phyloP scores from a whole-genome alignment of 1,140 invertebrate genomes.

The Caenorhabditis remanei region DNA sequence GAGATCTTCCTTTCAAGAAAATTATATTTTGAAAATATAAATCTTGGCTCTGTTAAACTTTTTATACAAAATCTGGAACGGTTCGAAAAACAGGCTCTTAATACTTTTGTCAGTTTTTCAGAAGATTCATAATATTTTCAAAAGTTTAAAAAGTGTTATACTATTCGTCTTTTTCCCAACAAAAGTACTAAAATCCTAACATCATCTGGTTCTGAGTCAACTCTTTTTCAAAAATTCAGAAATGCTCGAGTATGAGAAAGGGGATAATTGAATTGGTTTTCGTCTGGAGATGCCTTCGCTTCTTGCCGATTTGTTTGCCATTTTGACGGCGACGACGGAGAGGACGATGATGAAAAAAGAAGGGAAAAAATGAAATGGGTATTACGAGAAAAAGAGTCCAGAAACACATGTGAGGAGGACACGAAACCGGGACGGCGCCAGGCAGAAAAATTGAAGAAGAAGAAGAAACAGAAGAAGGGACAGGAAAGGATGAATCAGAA shows the following conservation, averaged over 20 bases:
- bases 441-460: neutral
- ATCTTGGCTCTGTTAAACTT: no score
- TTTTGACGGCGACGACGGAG: conserved; percentile 25
- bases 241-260: conserved; percentile 3
- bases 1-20: no score
- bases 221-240: conserved; percentile 4
- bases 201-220: neutral
- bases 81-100: no score
- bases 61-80: no score
- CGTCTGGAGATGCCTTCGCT: neutral
- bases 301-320: conserved; percentile 44
- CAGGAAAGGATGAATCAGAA: neutral
- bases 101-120: no score
- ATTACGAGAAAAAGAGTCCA: neutral
- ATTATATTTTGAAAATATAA: no score
- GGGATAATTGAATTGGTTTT: conserved; percentile 38
- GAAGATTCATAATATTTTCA: no score
- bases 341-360: neutral
- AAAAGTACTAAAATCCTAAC: no score
- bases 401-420: conserved; percentile 41
- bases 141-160: no score
- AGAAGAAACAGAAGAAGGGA: neutral
- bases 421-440: neutral
- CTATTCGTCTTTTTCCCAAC: no score
- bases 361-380: conserved; percentile 31